Evolutionary conservation across 2,113 vertebrate species (phyloP).

Genomic region (Balaeniceps rex): DNA sequence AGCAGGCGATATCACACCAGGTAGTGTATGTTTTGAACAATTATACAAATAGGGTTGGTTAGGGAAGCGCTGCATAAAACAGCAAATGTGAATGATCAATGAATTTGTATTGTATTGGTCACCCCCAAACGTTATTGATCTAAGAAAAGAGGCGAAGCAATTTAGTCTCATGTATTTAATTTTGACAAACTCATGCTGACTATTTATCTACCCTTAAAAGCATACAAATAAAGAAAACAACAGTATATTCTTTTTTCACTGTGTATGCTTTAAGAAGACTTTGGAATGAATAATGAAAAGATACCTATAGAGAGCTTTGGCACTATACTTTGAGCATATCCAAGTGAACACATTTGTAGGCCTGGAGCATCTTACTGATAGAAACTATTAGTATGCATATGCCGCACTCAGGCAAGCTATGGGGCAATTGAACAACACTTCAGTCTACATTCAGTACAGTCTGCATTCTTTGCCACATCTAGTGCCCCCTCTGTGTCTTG

Average conservation of each 20-base stretch:
- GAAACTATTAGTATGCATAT: not conserved
- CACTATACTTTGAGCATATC: not conserved
- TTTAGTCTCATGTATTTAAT: not conserved
- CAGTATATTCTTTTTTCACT: not conserved
- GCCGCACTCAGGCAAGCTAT: not conserved
- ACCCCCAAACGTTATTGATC: not conserved
- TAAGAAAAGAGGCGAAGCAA: not conserved
- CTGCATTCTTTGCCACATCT: not conserved
- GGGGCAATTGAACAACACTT: not conserved
- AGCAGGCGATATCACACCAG: not conserved
- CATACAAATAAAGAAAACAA: not conserved
- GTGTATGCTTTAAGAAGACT: not conserved
- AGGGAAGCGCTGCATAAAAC: not conserved
- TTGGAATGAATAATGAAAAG: not conserved
- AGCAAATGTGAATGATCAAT: not conserved
- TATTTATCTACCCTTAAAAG: not conserved
- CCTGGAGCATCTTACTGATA: not conserved
- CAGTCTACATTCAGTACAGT: not conserved
- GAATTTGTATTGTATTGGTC: not conserved
- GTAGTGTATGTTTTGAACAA: not conserved
- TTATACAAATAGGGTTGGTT: not conserved
- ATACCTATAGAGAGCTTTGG: not conserved
- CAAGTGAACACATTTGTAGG: not conserved
- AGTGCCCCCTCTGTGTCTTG: not conserved
- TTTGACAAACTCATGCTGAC: not conserved